Evolutionary conservation across 2,888 invertebrate genomes (phyloP), one percentile per base, ranked within the genome.

Genomic region (Scaptomyza parva): DNA sequence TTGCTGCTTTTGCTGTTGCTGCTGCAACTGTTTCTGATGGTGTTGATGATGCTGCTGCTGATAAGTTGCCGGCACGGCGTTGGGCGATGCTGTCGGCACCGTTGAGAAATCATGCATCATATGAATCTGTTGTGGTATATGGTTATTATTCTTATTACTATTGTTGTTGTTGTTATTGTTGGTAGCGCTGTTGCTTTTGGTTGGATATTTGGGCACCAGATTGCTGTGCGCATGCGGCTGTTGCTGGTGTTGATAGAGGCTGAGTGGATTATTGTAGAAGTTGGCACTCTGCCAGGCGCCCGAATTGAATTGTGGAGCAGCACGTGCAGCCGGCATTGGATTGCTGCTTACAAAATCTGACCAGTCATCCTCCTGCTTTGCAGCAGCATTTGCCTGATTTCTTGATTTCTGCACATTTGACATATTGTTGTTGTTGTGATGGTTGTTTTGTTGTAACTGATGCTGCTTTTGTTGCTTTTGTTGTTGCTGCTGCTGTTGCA

Each of bases 341-440:
- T 91, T 90, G 77, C 92, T 92, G n/a, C 93, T 93, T 5, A 93
- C 92, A 86, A 93, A 93, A 76, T 93, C 93, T 3, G 92, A 92
- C 93, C 93, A 93, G 70, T 93, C 93, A 59, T 93, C 93, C 24
- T 93, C 93, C 17, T 75, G 40, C 1, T 70, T 76, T 43, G 57
- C 51, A 24, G 45, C 39, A 50, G 14, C n/a, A 40, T 50, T 17
- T 12, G 59, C 8, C 37, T 17, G 12, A n/a, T n/a, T n/a, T n/a
- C 48, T n/a, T 8, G 48, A 26, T 20, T 69, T 70, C 22, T 73
- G 72, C 17, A 37, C 18, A 17, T 26, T 43, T 14, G 55, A 48
- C 12, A 69, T 58, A 55, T 63, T 78, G 48, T 70, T 88, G 43
- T 63, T 78, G 59, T 68, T 78, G 22, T 59, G 69, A 22, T 66